Evolutionary conservation across 1,140 invertebrate genomes (phyloP).

Genomic region (Apolygus lucorum): DNA sequence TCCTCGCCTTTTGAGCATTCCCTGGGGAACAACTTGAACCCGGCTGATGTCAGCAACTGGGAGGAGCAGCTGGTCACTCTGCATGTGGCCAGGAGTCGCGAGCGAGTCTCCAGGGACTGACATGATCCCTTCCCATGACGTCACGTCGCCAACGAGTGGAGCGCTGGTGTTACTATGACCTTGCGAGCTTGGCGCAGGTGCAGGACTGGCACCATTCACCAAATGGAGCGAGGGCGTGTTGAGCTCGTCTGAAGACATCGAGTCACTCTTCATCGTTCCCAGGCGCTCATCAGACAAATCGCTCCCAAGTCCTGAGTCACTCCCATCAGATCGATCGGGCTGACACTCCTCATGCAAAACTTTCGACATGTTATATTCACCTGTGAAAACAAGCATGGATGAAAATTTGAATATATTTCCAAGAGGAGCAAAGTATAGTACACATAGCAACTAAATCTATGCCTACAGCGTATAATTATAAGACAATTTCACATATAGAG

Average conservation of each 20-base stretch:
- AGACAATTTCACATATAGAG: background rate
- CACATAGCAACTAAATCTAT: too few species aligned
- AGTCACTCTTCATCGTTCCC: constrained; percentile 24
- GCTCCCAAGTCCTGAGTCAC: constrained; percentile 63
- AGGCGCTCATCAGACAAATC: constrained; percentile 41
- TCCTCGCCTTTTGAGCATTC: constrained; percentile 45
- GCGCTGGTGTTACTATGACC: background rate
- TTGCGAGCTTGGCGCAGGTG: background rate
- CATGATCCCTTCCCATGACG: background rate
- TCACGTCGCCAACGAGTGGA: constrained; percentile 5
- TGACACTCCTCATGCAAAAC: background rate
- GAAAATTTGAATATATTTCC: background rate
- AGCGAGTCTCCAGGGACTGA: background rate
- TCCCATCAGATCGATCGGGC: constrained; percentile 58
- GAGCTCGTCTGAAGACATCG: constrained; percentile 28
- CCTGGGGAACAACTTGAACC: too few species aligned
- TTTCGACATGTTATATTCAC: constrained; percentile 3
- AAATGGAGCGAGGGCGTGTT: background rate
- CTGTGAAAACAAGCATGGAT: background rate
- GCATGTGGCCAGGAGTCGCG: background rate
- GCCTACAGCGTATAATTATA: background rate
- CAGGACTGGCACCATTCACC: background rate
- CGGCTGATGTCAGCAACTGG: constrained; percentile 29
- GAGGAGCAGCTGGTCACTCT: too few species aligned
- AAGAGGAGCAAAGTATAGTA: background rate